phyloP scores from a whole-genome alignment of 2,797 vertebrate species.

The Avahi laniger region DNA sequence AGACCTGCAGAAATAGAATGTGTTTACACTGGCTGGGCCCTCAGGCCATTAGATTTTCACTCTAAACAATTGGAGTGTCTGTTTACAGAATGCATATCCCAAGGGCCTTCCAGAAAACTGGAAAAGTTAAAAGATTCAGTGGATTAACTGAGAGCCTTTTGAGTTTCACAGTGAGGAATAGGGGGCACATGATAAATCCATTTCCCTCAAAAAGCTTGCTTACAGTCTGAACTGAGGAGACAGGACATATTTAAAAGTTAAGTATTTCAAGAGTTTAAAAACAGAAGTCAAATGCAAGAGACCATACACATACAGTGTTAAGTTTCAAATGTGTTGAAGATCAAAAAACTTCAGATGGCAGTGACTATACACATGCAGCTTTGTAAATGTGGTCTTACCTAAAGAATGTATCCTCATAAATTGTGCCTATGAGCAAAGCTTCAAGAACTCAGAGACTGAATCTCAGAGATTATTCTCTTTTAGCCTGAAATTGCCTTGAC shows the following conservation, averaged over 20 bases:
- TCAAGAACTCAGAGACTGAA: background rate
- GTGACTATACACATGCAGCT: background rate
- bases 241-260: background rate
- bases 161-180: background rate
- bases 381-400: background rate
- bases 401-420: background rate
- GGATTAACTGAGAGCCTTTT: background rate
- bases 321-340: background rate
- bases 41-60: constrained; percentile 5
- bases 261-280: constrained; percentile 38
- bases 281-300: background rate
- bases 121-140: background rate
- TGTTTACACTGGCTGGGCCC: constrained; percentile 19
- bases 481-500: background rate
- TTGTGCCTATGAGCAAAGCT: background rate
- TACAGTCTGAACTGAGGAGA: background rate
- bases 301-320: background rate
- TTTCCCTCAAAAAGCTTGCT: background rate
- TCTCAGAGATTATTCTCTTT: background rate
- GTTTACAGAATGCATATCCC: constrained; percentile 49
- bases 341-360: background rate
- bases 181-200: background rate
- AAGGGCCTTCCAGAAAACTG: background rate
- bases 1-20: constrained; percentile 31
- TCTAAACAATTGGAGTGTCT: constrained; percentile 26